Base-by-base conservation (phyloP, 2,888 invertebrate genomes). In the Tortrix viridana region DNA sequence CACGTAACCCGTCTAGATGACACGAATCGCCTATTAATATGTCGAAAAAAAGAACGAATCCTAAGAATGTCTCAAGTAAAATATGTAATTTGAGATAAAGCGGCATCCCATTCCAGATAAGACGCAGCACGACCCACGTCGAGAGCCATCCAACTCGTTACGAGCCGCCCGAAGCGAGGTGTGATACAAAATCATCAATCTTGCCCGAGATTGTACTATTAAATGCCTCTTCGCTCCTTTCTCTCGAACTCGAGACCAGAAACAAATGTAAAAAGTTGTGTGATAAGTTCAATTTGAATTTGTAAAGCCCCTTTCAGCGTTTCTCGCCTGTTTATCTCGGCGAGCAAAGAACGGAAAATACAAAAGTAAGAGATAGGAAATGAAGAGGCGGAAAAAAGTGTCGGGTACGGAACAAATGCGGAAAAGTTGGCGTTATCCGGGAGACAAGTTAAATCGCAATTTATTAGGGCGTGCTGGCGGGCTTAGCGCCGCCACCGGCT, bases 251-350 rank as follows among this genome's bases (percentile, higher is more conserved):
- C 84, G 79, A 88, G 87, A 89, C 89, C 90, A 92, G 91, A 92
- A 92, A 92, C 92, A 92, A 92, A 92, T 92, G 92, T 92, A 92
- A 92, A 92, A 92, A 92, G 91, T 92, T 92, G 89, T 90, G 92
- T 91, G 92, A 92, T 92, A 92, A 92, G 91, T 92, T 90, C 92
- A 91, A 92, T 92, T 92, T 91, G 92, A 92, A 92, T 92, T 92
- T 92, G 92, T 91, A 92, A 92, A 92, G 92, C 92, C 90, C 92
- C 89, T 92, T 92, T 92, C 90, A 90, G 78, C 92, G 88, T 88
- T 88, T 89, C 89, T 89, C 92, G 89, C 89, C 91, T 90, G 92
- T 91, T 92, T 92, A 92, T 92, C 92, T 90, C 87, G 83, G 82
- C 82, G 80, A 83, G 86, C 86, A 90, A 81, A 84, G 89, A 89